These are phyloP conservation scores for Danaus plexippus DNA, from an alignment of 1,140 invertebrate species.

Conservation along the genomic window DNA sequence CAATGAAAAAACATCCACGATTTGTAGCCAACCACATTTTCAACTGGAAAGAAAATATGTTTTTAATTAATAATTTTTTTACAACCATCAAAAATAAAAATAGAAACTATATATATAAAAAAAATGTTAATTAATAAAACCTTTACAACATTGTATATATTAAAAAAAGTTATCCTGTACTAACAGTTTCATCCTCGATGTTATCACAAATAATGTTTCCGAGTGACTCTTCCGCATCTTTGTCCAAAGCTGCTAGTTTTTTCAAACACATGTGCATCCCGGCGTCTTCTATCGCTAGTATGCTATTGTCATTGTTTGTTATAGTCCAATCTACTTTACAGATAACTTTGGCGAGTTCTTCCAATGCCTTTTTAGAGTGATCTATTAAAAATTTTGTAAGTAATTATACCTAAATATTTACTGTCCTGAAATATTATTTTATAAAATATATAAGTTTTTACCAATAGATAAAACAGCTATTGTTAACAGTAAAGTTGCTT, in stretches of 20 bases:
- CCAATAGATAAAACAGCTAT: constrained; percentile 76
- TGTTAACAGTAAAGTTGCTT: constrained; percentile 79
- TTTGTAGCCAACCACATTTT: constrained; percentile 61
- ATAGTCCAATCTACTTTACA: constrained; percentile 54
- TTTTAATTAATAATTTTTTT: too few species aligned
- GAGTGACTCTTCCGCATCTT: constrained; percentile 44
- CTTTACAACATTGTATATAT: neutral
- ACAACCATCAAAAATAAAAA: too few species aligned
- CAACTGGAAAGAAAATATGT: constrained; percentile 38
- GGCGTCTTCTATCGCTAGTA: constrained; percentile 81
- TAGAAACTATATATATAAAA: neutral
- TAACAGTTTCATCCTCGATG: constrained; percentile 52
- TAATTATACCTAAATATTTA: constrained; percentile 2
- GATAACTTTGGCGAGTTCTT: constrained; percentile 46
- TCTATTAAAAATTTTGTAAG: neutral
- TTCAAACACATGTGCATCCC: constrained; percentile 87
- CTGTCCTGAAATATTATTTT: constrained; percentile 1
- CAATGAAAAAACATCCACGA: constrained; percentile 64
- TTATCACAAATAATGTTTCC: constrained; percentile 45
- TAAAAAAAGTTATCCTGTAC: constrained; percentile 16
- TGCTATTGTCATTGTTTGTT: constrained; percentile 60
- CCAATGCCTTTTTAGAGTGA: constrained; percentile 40
- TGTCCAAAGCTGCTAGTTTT: constrained; percentile 81
- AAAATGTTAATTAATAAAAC: neutral
- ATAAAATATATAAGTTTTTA: constrained; percentile 18